Percentiles rank a stretch among this genome's conserved stretches.
These are phyloP conservation scores for Erebia ligea DNA, from an alignment of 2,888 invertebrate genomes.

Conservation along the genomic window DNA sequence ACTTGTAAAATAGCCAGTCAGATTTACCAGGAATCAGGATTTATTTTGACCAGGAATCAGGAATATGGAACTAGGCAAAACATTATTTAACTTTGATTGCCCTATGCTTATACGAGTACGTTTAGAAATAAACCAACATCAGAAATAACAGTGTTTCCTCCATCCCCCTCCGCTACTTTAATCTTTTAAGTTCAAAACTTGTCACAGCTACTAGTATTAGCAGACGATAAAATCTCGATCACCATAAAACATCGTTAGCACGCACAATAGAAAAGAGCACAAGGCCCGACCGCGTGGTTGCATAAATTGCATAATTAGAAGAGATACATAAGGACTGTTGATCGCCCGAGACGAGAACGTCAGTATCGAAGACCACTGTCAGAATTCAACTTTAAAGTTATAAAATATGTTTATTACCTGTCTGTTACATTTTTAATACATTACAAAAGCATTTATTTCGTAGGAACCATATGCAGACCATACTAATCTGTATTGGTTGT, in stretches of 20 bases:
- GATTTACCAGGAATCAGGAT: too few relatives aligned
- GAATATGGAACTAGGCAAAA: too few relatives aligned
- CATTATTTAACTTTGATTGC: too few relatives aligned
- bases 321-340: constrained; percentile 64
- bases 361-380: constrained; percentile 2
- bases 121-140: too few relatives aligned
- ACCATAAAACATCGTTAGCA: constrained; percentile 50
- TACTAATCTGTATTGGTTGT: too few relatives aligned
- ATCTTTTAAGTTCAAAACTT: constrained; percentile 1
- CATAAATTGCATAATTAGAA: constrained; percentile 68
- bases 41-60: too few relatives aligned
- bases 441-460: too few relatives aligned
- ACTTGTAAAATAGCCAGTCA: too few relatives aligned
- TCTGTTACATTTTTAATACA: too few relatives aligned
- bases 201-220: constrained; percentile 33
- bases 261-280: constrained; percentile 77
- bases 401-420: not conserved
- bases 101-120: too few relatives aligned
- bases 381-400: not conserved
- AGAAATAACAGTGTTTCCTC: too few relatives aligned
- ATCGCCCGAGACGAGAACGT: constrained; percentile 52
- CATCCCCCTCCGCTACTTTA: not conserved
- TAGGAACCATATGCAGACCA: too few relatives aligned
- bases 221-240: constrained; percentile 53
- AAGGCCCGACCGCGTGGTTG: constrained; percentile 60